phyloP scores from a whole-genome alignment of 2,797 vertebrate species.

The Acrossocheilus wenchowensis region DNA sequence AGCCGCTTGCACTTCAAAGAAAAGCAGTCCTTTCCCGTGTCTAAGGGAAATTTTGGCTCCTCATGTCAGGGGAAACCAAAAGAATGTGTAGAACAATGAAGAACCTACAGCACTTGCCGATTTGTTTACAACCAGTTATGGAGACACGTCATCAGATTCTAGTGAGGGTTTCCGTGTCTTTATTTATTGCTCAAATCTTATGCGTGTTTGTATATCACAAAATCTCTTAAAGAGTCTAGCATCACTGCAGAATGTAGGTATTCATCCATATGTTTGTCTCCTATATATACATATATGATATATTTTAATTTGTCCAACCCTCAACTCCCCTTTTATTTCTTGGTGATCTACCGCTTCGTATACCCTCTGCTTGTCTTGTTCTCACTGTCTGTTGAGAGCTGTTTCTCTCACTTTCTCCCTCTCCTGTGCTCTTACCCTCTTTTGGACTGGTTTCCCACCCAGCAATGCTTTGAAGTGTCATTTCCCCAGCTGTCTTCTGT shows the following conservation, averaged over 20 bases:
- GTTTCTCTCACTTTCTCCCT: slow-evolving; percentile 57
- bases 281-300: neutral
- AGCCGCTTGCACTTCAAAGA: slow-evolving; percentile 76
- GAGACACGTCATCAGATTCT: slow-evolving; percentile 45
- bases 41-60: slow-evolving; percentile 67
- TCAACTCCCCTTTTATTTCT: neutral
- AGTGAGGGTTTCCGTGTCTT: slow-evolving; percentile 9
- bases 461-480: slow-evolving; percentile 47
- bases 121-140: slow-evolving; percentile 59
- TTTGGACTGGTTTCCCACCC: slow-evolving; percentile 40
- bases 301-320: neutral
- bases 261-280: neutral
- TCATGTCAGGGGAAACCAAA: slow-evolving; percentile 73
- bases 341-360: slow-evolving; percentile 6
- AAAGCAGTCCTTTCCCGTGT: slow-evolving; percentile 63
- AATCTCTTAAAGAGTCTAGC: neutral
- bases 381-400: neutral
- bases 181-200: neutral
- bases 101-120: slow-evolving; percentile 57
- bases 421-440: slow-evolving; percentile 38
- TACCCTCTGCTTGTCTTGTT: neutral
- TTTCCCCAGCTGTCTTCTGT: slow-evolving; percentile 56
- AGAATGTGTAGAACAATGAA: slow-evolving; percentile 70
- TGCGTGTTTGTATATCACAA: neutral
- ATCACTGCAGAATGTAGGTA: neutral